Evolutionary conservation across 2,797 vertebrate genomes (phyloP).

Genomic region (Sebastiscus albofasciatus): DNA sequence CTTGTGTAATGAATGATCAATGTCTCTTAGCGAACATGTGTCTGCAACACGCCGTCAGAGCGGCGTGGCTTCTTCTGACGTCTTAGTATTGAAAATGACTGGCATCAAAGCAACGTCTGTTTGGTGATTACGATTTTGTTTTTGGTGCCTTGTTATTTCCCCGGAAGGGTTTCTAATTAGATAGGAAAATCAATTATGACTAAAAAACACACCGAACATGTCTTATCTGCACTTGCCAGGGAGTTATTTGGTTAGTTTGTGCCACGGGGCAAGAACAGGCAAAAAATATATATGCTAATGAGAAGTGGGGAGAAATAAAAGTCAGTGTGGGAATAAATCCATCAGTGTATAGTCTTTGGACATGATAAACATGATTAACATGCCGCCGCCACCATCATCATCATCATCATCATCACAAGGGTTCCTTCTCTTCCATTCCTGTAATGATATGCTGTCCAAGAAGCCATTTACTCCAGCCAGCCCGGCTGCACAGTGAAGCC

Average conservation of each 20-base stretch:
- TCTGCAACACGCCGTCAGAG: slow-evolving; percentile 16
- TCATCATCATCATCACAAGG: slow-evolving; percentile 59
- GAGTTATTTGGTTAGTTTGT: slow-evolving; percentile 51
- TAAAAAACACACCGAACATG: slow-evolving; percentile 45
- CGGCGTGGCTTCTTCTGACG: background rate
- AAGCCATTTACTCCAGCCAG: slow-evolving; percentile 58
- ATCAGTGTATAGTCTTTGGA: slow-evolving; percentile 24
- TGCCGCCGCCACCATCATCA: slow-evolving; percentile 51
- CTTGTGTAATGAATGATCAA: slow-evolving; percentile 44
- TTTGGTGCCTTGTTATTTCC: slow-evolving; percentile 19
- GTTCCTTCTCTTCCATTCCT: slow-evolving; percentile 37
- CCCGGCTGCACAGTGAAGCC: slow-evolving; percentile 44
- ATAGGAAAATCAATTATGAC: slow-evolving; percentile 63
- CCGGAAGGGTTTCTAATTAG: slow-evolving; percentile 62
- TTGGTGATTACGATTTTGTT: slow-evolving; percentile 37
- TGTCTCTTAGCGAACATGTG: slow-evolving; percentile 23
- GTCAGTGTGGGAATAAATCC: slow-evolving; percentile 22
- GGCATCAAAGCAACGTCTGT: slow-evolving; percentile 29
- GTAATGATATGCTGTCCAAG: slow-evolving; percentile 65
- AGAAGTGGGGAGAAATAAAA: slow-evolving; percentile 18
- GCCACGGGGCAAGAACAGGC: slow-evolving; percentile 36
- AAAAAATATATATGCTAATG: slow-evolving; percentile 59
- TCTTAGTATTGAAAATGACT: slow-evolving; percentile 22
- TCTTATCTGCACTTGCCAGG: slow-evolving; percentile 65
- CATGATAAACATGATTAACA: slow-evolving; percentile 61